Conservation (phyloP, 2,888 invertebrate species). For the Dione vanillae region DNA sequence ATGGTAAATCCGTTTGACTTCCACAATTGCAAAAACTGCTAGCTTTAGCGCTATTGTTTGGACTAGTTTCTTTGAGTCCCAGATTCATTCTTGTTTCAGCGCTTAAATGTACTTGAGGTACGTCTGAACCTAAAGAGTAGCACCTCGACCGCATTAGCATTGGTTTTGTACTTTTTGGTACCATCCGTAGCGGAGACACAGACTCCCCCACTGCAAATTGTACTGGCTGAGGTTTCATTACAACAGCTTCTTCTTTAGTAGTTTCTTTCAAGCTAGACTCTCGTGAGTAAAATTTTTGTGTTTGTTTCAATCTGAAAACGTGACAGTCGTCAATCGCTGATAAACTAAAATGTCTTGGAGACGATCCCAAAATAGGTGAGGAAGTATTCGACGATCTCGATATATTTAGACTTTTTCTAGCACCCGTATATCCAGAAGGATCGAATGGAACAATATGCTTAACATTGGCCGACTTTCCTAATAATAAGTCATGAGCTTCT, state of each 20-base stretch:
- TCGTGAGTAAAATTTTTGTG: slow-evolving; percentile 73
- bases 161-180: slow-evolving; percentile 62
- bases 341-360: slow-evolving; percentile 88
- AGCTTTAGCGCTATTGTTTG: slow-evolving; percentile 68
- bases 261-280: slow-evolving; percentile 77
- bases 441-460: slow-evolving; percentile 91
- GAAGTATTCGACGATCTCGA: slow-evolving; percentile 69
- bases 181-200: slow-evolving; percentile 77
- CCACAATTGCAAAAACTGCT: slow-evolving; percentile 87
- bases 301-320: slow-evolving; percentile 75
- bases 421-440: slow-evolving; percentile 84
- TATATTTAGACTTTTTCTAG: slow-evolving; percentile 73
- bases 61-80: slow-evolving; percentile 83
- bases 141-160: slow-evolving; percentile 81
- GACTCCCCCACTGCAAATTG: slow-evolving; percentile 89
- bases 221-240: slow-evolving; percentile 72
- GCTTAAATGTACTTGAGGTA: slow-evolving; percentile 83
- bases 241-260: slow-evolving; percentile 62
- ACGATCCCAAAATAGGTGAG: slow-evolving; percentile 81
- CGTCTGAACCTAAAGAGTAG: slow-evolving; percentile 86
- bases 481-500: slow-evolving; percentile 91
- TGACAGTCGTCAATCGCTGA: slow-evolving; percentile 86
- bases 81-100: slow-evolving; percentile 86
- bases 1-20: slow-evolving; percentile 89
- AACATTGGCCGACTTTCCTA: slow-evolving; percentile 90